Conservation (phyloP, 1,140 invertebrate species). For the Conus betulinus region DNA sequence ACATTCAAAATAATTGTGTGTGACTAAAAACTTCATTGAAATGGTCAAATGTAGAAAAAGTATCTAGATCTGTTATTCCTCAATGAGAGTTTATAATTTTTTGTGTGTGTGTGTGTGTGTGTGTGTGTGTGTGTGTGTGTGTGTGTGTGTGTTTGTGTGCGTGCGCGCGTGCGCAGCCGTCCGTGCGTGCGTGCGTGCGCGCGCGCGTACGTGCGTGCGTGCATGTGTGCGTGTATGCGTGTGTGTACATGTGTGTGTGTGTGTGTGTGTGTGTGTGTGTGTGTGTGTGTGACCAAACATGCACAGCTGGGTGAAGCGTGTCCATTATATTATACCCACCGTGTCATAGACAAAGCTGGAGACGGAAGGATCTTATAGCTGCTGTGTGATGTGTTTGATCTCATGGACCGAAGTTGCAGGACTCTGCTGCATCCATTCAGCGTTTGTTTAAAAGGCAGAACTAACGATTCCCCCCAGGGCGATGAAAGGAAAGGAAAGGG, state of each 20-base stretch:
- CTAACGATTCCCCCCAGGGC: no score
- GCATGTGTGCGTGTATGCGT: not conserved
- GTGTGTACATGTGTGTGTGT: not conserved
- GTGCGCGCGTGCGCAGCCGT: not conserved
- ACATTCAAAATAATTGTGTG: not conserved
- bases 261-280: no score
- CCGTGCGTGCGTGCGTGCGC: constrained; percentile 4
- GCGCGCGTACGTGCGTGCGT: not conserved
- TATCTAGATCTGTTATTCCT: not conserved
- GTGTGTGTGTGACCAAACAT: not conserved
- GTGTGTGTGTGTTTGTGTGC: not conserved
- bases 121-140: not conserved
- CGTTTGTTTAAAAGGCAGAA: no score
- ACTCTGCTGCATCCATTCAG: no score
- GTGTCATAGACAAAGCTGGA: no score
- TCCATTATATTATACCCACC: not conserved
- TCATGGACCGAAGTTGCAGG: no score
- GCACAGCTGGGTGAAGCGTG: not conserved
- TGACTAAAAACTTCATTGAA: not conserved
- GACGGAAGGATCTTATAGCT: no score
- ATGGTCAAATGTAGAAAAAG: not conserved
- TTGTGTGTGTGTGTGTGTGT: not conserved
- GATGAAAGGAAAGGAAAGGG: no score
- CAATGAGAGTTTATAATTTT: not conserved
- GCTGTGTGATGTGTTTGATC: no score